Evolutionary conservation across 2,797 vertebrate genomes (phyloP).

Genomic region (Hapalemur alaotrensis): DNA sequence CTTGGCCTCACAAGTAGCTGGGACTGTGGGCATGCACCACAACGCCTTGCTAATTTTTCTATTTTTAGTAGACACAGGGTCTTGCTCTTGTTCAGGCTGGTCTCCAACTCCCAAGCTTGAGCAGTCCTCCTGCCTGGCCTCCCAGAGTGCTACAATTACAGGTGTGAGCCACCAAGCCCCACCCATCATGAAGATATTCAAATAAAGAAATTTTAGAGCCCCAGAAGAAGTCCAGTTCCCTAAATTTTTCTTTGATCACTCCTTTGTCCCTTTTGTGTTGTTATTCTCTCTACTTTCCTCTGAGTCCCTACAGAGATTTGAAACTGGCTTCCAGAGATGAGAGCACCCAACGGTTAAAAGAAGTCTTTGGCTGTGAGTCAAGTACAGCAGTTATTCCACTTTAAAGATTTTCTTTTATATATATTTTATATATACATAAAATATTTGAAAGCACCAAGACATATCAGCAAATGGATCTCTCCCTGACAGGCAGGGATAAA

Average conservation of each 20-base stretch:
- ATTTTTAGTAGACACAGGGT: too few relatives aligned
- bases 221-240: background rate
- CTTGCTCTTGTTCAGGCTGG: too few relatives aligned
- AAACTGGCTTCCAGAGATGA: background rate
- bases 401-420: background rate
- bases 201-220: background rate
- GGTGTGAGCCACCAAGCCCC: too few relatives aligned
- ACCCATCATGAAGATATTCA: background rate
- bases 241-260: background rate
- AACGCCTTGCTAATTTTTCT: too few relatives aligned
- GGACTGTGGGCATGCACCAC: too few relatives aligned
- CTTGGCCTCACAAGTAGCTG: too few relatives aligned
- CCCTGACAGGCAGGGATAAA: background rate
- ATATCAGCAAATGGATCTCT: background rate
- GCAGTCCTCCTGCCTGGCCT: too few relatives aligned
- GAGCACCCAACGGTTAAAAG: background rate
- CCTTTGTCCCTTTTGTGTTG: rapidly evolving
- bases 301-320: background rate
- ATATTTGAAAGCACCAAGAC: background rate
- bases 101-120: too few relatives aligned
- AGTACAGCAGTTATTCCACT: background rate
- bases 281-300: background rate
- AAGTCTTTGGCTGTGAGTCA: background rate
- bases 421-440: background rate
- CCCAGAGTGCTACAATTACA: too few relatives aligned